phyloP scores from a whole-genome alignment of 2,113 vertebrate genomes.

The Toxotes chatareus region DNA sequence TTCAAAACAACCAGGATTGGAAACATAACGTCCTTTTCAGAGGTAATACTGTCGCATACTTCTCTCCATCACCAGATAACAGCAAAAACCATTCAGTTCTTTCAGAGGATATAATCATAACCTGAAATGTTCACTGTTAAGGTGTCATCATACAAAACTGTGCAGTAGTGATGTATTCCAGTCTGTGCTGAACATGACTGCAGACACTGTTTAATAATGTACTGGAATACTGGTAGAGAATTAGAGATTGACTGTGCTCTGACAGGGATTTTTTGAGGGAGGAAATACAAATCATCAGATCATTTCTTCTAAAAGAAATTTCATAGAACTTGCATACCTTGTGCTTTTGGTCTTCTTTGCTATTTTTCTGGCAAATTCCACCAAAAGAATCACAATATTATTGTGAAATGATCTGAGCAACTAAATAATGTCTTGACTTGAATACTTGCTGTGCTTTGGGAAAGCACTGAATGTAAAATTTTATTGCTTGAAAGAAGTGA shows the following conservation, averaged over 20 bases:
- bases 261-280: neutral
- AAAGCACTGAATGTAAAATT: slow-evolving; percentile 17
- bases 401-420: slow-evolving; percentile 51
- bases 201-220: slow-evolving; percentile 41
- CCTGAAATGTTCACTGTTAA: slow-evolving; percentile 11
- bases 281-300: slow-evolving; percentile 36
- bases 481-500: slow-evolving; percentile 29
- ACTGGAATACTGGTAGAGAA: slow-evolving; percentile 19
- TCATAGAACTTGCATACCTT: neutral
- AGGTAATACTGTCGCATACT: neutral
- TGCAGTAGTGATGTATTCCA: slow-evolving; percentile 3
- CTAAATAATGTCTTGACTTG: slow-evolving; percentile 24
- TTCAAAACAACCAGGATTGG: neutral
- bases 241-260: slow-evolving; percentile 33
- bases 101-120: neutral
- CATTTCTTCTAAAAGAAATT: slow-evolving; percentile 21
- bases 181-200: slow-evolving; percentile 21
- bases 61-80: neutral
- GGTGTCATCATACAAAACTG: slow-evolving; percentile 4
- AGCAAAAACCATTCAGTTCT: neutral
- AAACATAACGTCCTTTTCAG: neutral
- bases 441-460: slow-evolving; percentile 22
- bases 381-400: slow-evolving; percentile 18
- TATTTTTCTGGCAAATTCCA: slow-evolving; percentile 7
- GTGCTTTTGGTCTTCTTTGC: slow-evolving; percentile 10